A percentile compares a stretch with the other conserved stretches of the same genome.
These are phyloP conservation scores for Scaptomyza flava DNA, from an alignment of 2,888 invertebrate genomes.

Conservation along the genomic window DNA sequence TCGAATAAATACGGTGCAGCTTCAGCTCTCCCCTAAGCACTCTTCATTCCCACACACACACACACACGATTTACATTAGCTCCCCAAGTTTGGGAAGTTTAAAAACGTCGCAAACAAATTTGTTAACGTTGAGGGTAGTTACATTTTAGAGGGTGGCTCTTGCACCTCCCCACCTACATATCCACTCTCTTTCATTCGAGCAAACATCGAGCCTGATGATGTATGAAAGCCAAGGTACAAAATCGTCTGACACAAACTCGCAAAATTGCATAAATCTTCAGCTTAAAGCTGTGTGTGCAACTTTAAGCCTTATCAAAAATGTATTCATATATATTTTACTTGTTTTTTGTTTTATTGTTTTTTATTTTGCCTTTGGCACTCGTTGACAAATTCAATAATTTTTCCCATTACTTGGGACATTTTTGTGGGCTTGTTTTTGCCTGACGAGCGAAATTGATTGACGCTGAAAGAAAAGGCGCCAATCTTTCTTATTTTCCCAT, in stretches of 20 bases:
- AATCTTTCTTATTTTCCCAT: slow-evolving; percentile 17
- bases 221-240: slow-evolving; percentile 76
- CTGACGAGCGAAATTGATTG: slow-evolving; percentile 71
- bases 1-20: slow-evolving; percentile 70
- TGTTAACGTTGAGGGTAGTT: slow-evolving; percentile 74
- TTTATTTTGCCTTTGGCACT: slow-evolving; percentile 54
- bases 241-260: slow-evolving; percentile 74
- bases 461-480: slow-evolving; percentile 61
- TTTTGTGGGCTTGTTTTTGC: slow-evolving; percentile 72
- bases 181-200: too few species aligned
- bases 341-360: neutral
- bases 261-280: slow-evolving; percentile 63
- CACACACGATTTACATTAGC: slow-evolving; percentile 72
- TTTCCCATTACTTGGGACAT: slow-evolving; percentile 77
- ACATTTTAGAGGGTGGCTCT: slow-evolving; percentile 24
- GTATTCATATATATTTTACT: neutral
- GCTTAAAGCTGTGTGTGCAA: slow-evolving; percentile 52
- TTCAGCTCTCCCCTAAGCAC: neutral
- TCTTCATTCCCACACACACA: slow-evolving; percentile 15
- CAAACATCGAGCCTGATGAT: slow-evolving; percentile 54
- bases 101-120: slow-evolving; percentile 80
- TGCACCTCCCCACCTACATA: neutral
- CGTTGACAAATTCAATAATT: slow-evolving; percentile 83
- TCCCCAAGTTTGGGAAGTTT: slow-evolving; percentile 60
- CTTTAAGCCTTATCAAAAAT: slow-evolving; percentile 32